phyloP scores from a whole-genome alignment of 2,888 invertebrate species.

The Notocelia uddmanniana region DNA sequence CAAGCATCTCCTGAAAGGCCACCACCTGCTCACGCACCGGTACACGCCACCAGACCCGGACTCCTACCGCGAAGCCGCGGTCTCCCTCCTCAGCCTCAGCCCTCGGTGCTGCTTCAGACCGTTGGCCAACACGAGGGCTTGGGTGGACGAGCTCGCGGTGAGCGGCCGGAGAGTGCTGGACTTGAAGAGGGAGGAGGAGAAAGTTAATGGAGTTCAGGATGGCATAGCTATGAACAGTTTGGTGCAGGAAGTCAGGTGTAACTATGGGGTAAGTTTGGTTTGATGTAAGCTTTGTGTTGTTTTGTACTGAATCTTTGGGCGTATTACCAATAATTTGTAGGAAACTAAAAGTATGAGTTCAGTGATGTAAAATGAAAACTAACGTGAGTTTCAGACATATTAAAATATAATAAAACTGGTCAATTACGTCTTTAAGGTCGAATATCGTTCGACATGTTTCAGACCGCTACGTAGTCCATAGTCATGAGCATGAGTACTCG shows the following conservation, averaged over 20 bases:
- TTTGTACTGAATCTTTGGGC: neutral
- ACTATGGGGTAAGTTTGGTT: slow-evolving; percentile 73
- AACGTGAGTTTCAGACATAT: too few relatives aligned
- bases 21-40: slow-evolving; percentile 67
- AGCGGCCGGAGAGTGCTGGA: slow-evolving; percentile 72
- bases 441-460: too few relatives aligned
- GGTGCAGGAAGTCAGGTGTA: slow-evolving; percentile 75
- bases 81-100: slow-evolving; percentile 75
- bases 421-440: too few relatives aligned
- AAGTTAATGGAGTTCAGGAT: slow-evolving; percentile 71
- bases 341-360: too few relatives aligned
- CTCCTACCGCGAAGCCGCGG: slow-evolving; percentile 73
- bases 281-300: neutral
- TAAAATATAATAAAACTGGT: too few relatives aligned
- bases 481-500: too few relatives aligned
- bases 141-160: slow-evolving; percentile 73
- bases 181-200: slow-evolving; percentile 64
- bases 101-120: slow-evolving; percentile 87
- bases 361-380: too few relatives aligned
- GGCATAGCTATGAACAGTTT: slow-evolving; percentile 77
- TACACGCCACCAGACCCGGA: slow-evolving; percentile 70
- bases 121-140: slow-evolving; percentile 68
- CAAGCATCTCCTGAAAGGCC: slow-evolving; percentile 88
- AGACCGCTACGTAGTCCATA: too few relatives aligned
- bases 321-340: too few relatives aligned